Base-by-base conservation (phyloP, 2,888 invertebrate genomes). In the Drosophila mulleri region DNA sequence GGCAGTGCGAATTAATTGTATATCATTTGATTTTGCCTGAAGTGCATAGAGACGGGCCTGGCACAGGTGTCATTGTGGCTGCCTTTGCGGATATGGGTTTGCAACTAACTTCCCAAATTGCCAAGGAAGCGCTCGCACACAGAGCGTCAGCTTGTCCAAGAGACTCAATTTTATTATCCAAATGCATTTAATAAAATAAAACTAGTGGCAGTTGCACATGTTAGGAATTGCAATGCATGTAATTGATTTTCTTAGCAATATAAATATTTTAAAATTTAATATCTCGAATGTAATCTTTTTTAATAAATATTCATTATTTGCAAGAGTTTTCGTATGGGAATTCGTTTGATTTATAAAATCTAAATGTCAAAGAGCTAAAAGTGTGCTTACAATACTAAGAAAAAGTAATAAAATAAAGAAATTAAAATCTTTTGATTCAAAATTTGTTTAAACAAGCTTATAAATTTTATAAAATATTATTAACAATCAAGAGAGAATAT, bases 1-100 rank as follows among this genome's bases (percentile, higher is more conserved):
- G 72, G 62, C 79, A 59, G 66, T 58, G 52, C 9, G 62, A 52
- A 61, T 66, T 75, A 67, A 78, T 71, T 58, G 67, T 71, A 75
- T 68, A 71, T 60, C 62, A 75, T 78, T 63, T 76, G 57, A 45
- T 75, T 64, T 47, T 64, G 45, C 59, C 61, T 6, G 20, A 64
- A 56, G 14, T 64, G 67, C 72, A 75, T 37, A 41, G 47, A 57
- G 44, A 68, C 39, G 35, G 63, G 42, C 48, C 41, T 42, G 53
- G 56, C 57, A 39, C 63, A 65, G 62, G 63, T 75, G 66, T 61
- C 59, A 57, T 58, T 77, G 77, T 69, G 66, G 78, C 58, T 68
- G 41, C 18, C 39, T 23, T 59, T 69, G 67, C 42, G 59, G 45
- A 54, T 57, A 70, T 63, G 48, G 70, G 61, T n/a, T 62, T 69